A percentile compares a stretch with the other conserved stretches of the same genome.
These are phyloP conservation scores for Gobiocypris rarus DNA, from an alignment of 2,113 vertebrate genomes.

Conservation along the genomic window DNA sequence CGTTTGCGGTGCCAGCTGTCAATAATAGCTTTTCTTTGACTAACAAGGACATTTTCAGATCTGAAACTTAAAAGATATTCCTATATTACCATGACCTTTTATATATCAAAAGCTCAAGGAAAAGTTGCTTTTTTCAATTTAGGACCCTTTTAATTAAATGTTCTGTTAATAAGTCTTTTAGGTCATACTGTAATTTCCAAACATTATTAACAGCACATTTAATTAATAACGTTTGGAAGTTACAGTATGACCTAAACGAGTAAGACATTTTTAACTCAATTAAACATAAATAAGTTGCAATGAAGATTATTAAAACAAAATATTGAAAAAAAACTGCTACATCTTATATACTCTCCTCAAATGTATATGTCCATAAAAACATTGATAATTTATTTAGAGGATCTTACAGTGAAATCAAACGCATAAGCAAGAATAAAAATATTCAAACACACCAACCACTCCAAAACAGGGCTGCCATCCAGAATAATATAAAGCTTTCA, in stretches of 20 bases:
- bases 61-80: no score
- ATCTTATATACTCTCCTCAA: not conserved
- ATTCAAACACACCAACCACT: not conserved
- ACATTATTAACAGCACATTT: not conserved
- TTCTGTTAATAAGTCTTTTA: not conserved
- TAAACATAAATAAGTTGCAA: not conserved
- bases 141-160: no score
- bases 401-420: not conserved
- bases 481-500: constrained; percentile 5
- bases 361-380: not conserved
- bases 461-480: not conserved
- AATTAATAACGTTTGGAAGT: not conserved
- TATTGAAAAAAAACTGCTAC: not conserved
- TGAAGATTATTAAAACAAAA: not conserved
- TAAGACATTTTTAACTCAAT: no score
- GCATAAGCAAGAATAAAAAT: constrained; percentile 1
- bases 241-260: not conserved
- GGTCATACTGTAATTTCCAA: not conserved
- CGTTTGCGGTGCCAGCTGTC: no score
- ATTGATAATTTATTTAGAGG: not conserved
- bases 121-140: no score
- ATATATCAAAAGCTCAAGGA: no score
- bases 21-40: no score
- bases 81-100: no score
- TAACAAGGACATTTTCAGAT: no score